Percentiles rank a stretch among this genome's conserved stretches.
Evolutionary conservation across 2,797 vertebrate genomes (phyloP).

Genomic region (Tachyglossus aculeatus): DNA sequence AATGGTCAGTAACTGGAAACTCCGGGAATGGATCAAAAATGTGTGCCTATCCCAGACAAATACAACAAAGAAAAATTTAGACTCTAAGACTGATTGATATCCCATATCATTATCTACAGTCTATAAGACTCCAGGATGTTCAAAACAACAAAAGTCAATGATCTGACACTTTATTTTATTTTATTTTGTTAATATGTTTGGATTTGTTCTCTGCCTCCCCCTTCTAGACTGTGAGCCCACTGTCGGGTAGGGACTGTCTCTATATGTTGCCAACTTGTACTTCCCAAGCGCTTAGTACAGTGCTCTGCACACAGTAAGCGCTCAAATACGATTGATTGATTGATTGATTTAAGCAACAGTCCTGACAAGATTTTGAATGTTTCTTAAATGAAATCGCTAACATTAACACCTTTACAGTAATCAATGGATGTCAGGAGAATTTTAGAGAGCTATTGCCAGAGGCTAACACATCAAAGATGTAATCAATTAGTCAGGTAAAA

Average conservation of each 20-base stretch:
- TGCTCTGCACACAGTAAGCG: too few relatives aligned
- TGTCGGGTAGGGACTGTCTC: too few relatives aligned
- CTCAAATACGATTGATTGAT: slow-evolving; percentile 5
- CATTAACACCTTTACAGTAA: slow-evolving; percentile 70
- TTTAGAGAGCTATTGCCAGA: slow-evolving; percentile 65
- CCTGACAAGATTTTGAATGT: slow-evolving; percentile 68
- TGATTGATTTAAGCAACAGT: slow-evolving; percentile 63
- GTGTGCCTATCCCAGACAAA: slow-evolving; percentile 1
- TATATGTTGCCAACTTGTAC: too few relatives aligned
- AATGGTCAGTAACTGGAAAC: slow-evolving; percentile 37
- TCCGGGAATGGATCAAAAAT: slow-evolving; percentile 50
- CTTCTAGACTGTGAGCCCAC: too few relatives aligned
- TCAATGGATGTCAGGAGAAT: slow-evolving; percentile 66
- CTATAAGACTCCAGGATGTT: slow-evolving; percentile 47
- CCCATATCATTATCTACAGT: background rate
- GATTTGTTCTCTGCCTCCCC: too few relatives aligned
- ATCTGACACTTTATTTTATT: too few relatives aligned
- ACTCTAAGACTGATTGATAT: slow-evolving; percentile 41
- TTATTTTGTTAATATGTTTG: too few relatives aligned
- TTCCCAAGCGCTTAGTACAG: too few relatives aligned
- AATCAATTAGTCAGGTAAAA: slow-evolving; percentile 71
- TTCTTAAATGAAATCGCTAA: slow-evolving; percentile 67
- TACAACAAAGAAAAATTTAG: slow-evolving; percentile 39
- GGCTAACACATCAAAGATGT: slow-evolving; percentile 59
- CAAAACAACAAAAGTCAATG: slow-evolving; percentile 56